Percentiles rank a stretch among this genome's conserved stretches.
Conservation (phyloP, 2,113 vertebrate species). For the Chionomys nivalis region DNA sequence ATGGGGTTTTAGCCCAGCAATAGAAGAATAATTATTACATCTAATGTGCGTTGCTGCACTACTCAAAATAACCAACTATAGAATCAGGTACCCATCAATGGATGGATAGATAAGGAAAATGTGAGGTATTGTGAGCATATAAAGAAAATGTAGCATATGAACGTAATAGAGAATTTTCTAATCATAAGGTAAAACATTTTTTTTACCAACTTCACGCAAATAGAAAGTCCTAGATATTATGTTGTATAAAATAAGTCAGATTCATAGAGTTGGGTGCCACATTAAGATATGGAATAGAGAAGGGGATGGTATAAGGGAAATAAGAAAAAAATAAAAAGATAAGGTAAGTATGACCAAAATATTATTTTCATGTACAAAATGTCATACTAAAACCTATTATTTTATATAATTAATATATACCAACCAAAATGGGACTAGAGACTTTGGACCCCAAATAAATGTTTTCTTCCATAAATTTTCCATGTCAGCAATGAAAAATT, state of each 20-base stretch:
- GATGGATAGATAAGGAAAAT: background rate
- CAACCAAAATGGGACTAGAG: background rate
- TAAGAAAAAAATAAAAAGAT: background rate
- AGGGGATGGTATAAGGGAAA: background rate
- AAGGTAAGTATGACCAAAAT: background rate
- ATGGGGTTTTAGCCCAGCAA: background rate
- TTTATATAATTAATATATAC: background rate
- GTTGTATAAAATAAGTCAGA: background rate
- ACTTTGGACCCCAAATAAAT: background rate
- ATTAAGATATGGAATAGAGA: background rate
- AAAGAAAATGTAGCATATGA: background rate
- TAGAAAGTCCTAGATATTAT: background rate
- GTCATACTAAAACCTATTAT: background rate
- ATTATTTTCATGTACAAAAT: background rate
- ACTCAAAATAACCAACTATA: background rate
- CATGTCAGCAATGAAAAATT: background rate
- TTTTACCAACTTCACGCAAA: background rate
- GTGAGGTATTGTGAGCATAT: background rate
- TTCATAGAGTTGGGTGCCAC: background rate
- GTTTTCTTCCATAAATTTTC: background rate
- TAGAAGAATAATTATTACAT: background rate
- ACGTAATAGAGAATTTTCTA: background rate
- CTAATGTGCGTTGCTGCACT: background rate
- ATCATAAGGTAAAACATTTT: background rate
- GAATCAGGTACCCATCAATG: background rate